These are phyloP conservation scores for Aspiorhynchus laticeps DNA, from an alignment of 2,113 vertebrate genomes.

Conservation along the genomic window DNA sequence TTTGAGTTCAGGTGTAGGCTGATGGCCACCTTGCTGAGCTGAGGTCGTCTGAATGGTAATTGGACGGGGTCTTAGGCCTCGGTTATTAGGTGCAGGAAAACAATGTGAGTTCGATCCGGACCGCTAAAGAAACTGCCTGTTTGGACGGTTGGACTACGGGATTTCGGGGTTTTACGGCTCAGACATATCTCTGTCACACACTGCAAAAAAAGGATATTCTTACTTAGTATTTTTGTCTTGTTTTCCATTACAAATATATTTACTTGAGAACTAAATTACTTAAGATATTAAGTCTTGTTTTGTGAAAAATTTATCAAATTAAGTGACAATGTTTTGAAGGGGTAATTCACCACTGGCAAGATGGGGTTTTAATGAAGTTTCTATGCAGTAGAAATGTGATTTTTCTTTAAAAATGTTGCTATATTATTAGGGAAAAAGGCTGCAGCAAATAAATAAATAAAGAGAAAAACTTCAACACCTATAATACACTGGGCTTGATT, in stretches of 20 bases:
- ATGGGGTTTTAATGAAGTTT: too few relatives aligned
- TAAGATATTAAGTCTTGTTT: too few relatives aligned
- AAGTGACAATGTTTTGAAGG: too few relatives aligned
- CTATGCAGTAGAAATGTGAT: too few relatives aligned
- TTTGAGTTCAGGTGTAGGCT: slow-evolving; percentile 49
- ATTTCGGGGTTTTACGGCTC: slow-evolving; percentile 29
- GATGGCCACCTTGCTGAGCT: background rate
- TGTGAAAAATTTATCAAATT: too few relatives aligned
- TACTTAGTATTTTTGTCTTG: background rate
- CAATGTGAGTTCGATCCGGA: background rate
- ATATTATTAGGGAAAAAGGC: background rate
- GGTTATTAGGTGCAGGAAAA: background rate
- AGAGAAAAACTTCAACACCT: too few relatives aligned
- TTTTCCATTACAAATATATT: background rate
- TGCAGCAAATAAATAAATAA: background rate
- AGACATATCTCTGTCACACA: background rate
- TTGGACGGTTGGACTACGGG: background rate
- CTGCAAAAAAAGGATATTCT: background rate
- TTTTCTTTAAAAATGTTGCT: too few relatives aligned
- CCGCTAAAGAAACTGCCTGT: background rate
- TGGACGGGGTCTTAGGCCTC: background rate
- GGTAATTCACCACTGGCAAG: too few relatives aligned
- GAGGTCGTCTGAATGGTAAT: background rate
- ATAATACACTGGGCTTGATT: too few relatives aligned
- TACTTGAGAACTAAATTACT: too few relatives aligned